Percentiles rank a stretch among this genome's conserved stretches.
phyloP scores from a whole-genome alignment of 2,113 vertebrate genomes.

The Calidris pugnax region DNA sequence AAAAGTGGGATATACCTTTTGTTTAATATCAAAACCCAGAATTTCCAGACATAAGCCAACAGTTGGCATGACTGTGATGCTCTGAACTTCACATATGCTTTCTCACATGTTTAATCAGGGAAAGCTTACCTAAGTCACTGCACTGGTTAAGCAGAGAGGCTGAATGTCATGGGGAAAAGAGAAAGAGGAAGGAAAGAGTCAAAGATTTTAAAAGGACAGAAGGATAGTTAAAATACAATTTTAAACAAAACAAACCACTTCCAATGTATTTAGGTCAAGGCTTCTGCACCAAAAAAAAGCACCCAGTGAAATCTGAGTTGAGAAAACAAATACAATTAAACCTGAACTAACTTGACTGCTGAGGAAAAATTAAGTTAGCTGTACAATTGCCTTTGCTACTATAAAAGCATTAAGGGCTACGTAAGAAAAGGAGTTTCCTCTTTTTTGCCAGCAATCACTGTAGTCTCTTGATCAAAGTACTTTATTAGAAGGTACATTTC shows the following conservation, averaged over 20 bases:
- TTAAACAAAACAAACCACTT: background rate
- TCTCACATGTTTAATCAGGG: constrained; percentile 66
- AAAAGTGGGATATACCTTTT: background rate
- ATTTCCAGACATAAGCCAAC: constrained; percentile 29
- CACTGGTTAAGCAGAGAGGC: constrained; percentile 28
- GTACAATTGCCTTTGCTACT: background rate
- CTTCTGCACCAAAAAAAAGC: background rate
- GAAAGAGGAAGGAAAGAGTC: background rate
- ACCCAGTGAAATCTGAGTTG: background rate
- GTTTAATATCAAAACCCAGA: constrained; percentile 47
- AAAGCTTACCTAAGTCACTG: constrained; percentile 11
- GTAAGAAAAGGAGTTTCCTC: background rate
- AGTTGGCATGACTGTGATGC: background rate
- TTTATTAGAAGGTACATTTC: background rate
- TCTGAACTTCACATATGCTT: constrained; percentile 34
- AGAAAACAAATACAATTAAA: background rate
- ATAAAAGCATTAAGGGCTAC: background rate
- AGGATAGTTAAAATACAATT: background rate
- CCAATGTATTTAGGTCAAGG: background rate
- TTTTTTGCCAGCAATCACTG: background rate
- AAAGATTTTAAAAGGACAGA: background rate
- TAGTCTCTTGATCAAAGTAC: background rate
- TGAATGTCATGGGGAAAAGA: background rate
- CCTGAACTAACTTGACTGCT: background rate
- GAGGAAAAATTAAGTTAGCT: background rate